Evolutionary conservation across 2,113 vertebrate genomes (phyloP).

Genomic region (Tonatia bakeri): DNA sequence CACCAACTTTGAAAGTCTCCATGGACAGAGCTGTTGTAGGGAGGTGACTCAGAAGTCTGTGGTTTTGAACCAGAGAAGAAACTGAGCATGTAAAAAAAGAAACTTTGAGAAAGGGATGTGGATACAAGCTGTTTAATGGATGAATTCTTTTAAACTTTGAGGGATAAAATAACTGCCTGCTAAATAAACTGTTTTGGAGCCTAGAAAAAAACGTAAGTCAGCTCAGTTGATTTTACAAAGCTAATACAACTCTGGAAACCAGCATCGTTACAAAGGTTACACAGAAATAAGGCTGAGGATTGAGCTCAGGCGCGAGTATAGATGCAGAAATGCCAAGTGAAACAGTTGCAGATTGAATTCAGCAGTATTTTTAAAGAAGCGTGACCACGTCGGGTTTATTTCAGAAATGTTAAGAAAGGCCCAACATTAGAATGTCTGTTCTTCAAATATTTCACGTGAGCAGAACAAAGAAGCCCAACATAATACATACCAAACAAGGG

Average conservation of each 20-base stretch:
- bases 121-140: slow-evolving; percentile 10
- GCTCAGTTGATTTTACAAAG: background rate
- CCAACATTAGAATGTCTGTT: background rate
- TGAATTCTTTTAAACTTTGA: slow-evolving; percentile 28
- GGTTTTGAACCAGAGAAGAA: slow-evolving; percentile 26
- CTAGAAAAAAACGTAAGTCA: background rate
- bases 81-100: background rate
- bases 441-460: background rate
- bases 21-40: background rate
- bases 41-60: slow-evolving; percentile 43
- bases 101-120: background rate
- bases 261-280: background rate
- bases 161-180: slow-evolving; percentile 36
- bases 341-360: background rate
- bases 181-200: background rate
- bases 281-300: background rate
- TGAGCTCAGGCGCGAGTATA: background rate
- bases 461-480: background rate
- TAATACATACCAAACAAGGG: background rate
- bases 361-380: background rate
- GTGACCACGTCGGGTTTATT: background rate
- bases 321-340: background rate
- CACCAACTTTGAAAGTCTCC: background rate
- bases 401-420: background rate
- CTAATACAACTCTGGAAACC: background rate